phyloP scores from a whole-genome alignment of 2,888 invertebrate species.

The Zygothrica quintamaculata region DNA sequence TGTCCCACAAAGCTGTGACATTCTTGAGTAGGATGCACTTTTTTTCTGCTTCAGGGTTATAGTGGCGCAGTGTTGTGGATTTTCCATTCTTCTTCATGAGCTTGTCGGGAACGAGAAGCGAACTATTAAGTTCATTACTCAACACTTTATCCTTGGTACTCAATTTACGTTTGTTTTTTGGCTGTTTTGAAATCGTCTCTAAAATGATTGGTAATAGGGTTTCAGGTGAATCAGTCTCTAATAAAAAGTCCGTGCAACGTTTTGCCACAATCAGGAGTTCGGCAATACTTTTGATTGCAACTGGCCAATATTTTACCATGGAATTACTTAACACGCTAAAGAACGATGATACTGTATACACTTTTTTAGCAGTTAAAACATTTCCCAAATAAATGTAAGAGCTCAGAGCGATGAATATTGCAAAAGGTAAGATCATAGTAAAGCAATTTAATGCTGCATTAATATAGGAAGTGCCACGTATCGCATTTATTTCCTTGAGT shows the following conservation, averaged over 20 bases:
- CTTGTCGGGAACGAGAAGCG: constrained; percentile 42
- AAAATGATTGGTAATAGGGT: constrained; percentile 53
- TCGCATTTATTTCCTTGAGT: constrained; percentile 89
- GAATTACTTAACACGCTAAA: constrained; percentile 92
- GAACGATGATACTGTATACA: constrained; percentile 92
- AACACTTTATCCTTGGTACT: constrained; percentile 46
- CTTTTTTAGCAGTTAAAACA: constrained; percentile 89
- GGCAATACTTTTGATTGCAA: constrained; percentile 90
- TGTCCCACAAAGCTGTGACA: constrained; percentile 86
- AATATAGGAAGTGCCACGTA: constrained; percentile 88
- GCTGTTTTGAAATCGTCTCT: constrained; percentile 83
- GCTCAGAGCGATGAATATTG: constrained; percentile 90
- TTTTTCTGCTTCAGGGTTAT: constrained; percentile 60
- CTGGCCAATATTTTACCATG: constrained; percentile 92
- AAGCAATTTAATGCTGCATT: constrained; percentile 89
- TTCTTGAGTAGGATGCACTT: constrained; percentile 84
- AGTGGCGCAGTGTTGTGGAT: constrained; percentile 49
- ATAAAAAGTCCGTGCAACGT: constrained; percentile 89
- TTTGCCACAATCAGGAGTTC: constrained; percentile 91
- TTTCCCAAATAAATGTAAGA: constrained; percentile 88
- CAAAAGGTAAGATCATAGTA: constrained; percentile 91
- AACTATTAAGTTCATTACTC: constrained; percentile 52
- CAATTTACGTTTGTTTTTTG: constrained; percentile 45
- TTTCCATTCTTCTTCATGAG: constrained; percentile 1
- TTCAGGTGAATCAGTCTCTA: constrained; percentile 80